Conservation (phyloP, 2,797 vertebrate genomes). For the Gymnoscopelus braueri region DNA sequence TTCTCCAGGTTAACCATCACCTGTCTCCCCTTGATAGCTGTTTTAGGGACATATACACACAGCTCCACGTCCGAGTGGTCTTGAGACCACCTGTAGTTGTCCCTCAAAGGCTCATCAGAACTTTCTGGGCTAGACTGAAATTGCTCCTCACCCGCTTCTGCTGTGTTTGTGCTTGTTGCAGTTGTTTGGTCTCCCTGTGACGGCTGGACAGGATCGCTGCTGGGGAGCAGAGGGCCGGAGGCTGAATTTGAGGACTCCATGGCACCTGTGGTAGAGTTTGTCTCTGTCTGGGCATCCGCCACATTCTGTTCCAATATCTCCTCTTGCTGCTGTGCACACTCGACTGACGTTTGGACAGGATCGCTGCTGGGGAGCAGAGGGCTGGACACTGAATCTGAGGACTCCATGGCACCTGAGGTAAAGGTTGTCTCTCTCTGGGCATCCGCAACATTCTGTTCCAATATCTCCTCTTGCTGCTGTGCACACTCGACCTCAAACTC, state of each 20-base stretch:
- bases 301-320: slow-evolving; percentile 43
- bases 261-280: neutral
- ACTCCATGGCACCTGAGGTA: no score
- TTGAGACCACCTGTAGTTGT: slow-evolving; percentile 96
- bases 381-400: slow-evolving; percentile 14
- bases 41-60: slow-evolving; percentile 88
- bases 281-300: neutral
- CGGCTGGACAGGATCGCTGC: slow-evolving; percentile 17
- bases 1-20: slow-evolving; percentile 88
- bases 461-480: no score
- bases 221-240: slow-evolving; percentile 1
- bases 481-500: no score
- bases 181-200: slow-evolving; percentile 41
- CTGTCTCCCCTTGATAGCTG: slow-evolving; percentile 90
- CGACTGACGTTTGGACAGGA: no score
- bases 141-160: slow-evolving; percentile 66
- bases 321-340: slow-evolving; percentile 10
- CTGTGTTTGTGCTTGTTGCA: slow-evolving; percentile 19
- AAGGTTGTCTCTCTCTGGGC: no score
- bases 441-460: no score
- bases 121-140: slow-evolving; percentile 90
- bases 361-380: slow-evolving; percentile 7
- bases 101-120: slow-evolving; percentile 93
- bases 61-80: slow-evolving; percentile 95
- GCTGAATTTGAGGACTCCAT: slow-evolving; percentile 28